phyloP scores from a whole-genome alignment of 2,113 vertebrate genomes.

The Chlamydotis undulata region DNA sequence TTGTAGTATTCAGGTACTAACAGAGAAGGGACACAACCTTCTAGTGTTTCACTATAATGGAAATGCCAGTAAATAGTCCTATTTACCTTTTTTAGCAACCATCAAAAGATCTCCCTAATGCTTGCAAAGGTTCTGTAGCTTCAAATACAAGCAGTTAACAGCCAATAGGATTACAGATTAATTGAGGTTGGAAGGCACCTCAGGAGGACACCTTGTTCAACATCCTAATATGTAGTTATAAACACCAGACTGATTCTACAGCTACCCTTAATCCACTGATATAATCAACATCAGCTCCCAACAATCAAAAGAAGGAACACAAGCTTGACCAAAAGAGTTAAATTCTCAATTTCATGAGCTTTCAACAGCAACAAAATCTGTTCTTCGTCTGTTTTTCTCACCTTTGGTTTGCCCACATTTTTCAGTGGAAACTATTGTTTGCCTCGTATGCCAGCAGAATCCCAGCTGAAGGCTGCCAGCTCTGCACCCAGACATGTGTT shows the following conservation, averaged over 20 bases:
- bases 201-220: neutral
- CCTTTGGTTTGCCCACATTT: neutral
- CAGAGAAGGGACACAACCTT: neutral
- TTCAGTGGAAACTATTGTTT: neutral
- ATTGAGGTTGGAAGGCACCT: neutral
- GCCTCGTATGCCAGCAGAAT: neutral
- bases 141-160: neutral
- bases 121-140: neutral
- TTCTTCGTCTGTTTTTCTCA: neutral
- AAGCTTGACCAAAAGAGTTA: neutral
- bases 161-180: neutral
- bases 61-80: neutral
- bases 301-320: neutral
- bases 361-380: neutral
- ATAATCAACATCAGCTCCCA: neutral
- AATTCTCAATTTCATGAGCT: neutral
- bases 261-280: neutral
- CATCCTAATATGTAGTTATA: neutral
- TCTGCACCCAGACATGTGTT: neutral
- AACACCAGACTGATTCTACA: neutral
- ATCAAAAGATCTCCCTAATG: neutral
- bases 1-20: neutral
- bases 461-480: neutral
- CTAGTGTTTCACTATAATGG: neutral
- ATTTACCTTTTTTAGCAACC: neutral